Evolutionary conservation across 2,113 vertebrate species (phyloP).

Genomic region (Pampusana beccarii): DNA sequence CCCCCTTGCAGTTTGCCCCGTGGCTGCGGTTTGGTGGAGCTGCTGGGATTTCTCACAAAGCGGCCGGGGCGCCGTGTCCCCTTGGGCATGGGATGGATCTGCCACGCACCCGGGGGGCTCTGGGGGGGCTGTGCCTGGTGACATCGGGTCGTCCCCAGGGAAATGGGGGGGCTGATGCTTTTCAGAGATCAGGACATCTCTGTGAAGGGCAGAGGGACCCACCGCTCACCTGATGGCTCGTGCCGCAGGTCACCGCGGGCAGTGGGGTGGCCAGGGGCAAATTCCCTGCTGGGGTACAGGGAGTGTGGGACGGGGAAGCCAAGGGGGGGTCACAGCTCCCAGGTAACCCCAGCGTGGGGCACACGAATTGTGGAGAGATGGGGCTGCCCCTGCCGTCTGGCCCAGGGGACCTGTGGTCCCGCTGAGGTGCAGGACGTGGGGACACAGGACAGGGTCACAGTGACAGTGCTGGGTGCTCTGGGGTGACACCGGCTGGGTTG

Average conservation of each 20-base stretch:
- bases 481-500: background rate
- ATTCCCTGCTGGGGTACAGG: background rate
- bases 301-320: no score
- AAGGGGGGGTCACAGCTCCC: background rate
- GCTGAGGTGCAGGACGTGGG: background rate
- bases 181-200: background rate
- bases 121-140: background rate
- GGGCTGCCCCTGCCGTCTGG: background rate
- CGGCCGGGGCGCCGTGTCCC: background rate
- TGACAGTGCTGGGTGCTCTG: background rate
- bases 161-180: background rate
- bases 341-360: background rate
- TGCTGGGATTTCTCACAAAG: background rate
- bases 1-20: background rate
- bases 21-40: background rate
- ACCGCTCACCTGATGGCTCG: rapidly evolving
- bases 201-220: background rate
- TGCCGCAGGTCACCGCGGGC: background rate
- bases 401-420: background rate
- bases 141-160: no score
- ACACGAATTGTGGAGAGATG: background rate
- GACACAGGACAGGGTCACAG: background rate
- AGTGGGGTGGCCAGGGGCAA: background rate
- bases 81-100: background rate
- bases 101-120: background rate